Base-by-base conservation (phyloP, 2,888 invertebrate species). In the Entomobrya multifasciata region DNA sequence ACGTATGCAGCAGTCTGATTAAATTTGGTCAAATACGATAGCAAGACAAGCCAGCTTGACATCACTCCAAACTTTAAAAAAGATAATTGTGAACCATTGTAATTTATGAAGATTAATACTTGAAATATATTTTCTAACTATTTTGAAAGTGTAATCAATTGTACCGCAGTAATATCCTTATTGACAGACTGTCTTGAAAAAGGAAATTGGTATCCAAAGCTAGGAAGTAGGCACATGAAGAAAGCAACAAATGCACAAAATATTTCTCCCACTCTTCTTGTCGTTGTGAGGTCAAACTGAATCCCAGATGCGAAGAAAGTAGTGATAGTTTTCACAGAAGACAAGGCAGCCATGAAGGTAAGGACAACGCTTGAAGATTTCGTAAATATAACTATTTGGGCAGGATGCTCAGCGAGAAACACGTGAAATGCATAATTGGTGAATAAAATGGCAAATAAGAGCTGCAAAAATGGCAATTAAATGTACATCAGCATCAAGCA, bases 1-100 rank as follows among this genome's bases (percentile, higher is more conserved):
- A 86, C 86, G 30, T 86, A 86, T 17, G 74, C 86, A n/a, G 86
- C 86, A 17, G 86, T 86, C 47, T 86, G 86, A 36, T 86, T 86
- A 57, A 86, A 86, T 74, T 86, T 86, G 20, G 86, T 86, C 30
- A 86, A 80, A 60, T 86, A 86, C 0, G 86, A 74, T 0, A 86
- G 55, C 27, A 86, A 65, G 41, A 86, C 76, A n/a, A 86, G 60
- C 86, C 86, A 86, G 27, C 86, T 86, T 11, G 86, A 20, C 86
- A 86, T 86, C 2, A 86, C 86, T 5, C 74, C 86, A 74, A 86
- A 86, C 86, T 86, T 17, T 17, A 67, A 15, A 25, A 11, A 72
- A 47, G 1, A 25, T 47, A 49, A 22, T n/a, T n/a, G n/a, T n/a
- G n/a, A n/a, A n/a, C n/a, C n/a, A n/a, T n/a, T n/a, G n/a, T n/a